Evolutionary conservation across 1,140 invertebrate species (phyloP).

Genomic region (Notospermus geniculatus): DNA sequence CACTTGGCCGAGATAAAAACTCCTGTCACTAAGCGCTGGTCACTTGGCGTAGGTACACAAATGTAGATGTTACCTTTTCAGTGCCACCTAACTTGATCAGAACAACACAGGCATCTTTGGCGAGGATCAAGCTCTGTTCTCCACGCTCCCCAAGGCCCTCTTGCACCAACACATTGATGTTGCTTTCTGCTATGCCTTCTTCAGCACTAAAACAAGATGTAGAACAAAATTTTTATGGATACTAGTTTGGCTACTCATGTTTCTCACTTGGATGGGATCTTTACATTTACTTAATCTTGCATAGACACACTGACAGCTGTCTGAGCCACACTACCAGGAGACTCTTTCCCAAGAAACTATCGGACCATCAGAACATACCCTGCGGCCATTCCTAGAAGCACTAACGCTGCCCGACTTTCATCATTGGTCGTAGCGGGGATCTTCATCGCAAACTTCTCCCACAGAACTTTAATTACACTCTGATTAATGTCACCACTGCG

Average conservation of each 20-base stretch:
- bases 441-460: conserved; percentile 77
- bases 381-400: conserved; percentile 73
- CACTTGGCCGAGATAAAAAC: too few species aligned
- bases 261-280: too few species aligned
- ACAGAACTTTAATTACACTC: conserved; percentile 67
- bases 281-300: too few species aligned
- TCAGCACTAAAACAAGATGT: conserved; percentile 46
- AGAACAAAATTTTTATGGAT: neutral
- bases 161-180: conserved; percentile 63
- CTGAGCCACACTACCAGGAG: neutral
- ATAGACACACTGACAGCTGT: neutral
- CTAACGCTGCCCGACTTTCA: conserved; percentile 69
- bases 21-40: neutral
- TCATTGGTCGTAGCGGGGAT: conserved; percentile 66
- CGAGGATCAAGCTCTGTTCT: conserved; percentile 60
- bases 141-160: conserved; percentile 60
- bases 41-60: neutral
- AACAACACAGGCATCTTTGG: conserved; percentile 63
- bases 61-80: conserved; percentile 29
- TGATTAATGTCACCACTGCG: conserved; percentile 61
- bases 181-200: conserved; percentile 60
- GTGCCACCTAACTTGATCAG: conserved; percentile 57
- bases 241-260: too few species aligned
- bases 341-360: too few species aligned
- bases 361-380: conserved; percentile 56